A percentile compares a stretch with the other conserved stretches of the same genome.
Conservation (phyloP, 1,140 invertebrate genomes). For the Cephus cinctus region DNA sequence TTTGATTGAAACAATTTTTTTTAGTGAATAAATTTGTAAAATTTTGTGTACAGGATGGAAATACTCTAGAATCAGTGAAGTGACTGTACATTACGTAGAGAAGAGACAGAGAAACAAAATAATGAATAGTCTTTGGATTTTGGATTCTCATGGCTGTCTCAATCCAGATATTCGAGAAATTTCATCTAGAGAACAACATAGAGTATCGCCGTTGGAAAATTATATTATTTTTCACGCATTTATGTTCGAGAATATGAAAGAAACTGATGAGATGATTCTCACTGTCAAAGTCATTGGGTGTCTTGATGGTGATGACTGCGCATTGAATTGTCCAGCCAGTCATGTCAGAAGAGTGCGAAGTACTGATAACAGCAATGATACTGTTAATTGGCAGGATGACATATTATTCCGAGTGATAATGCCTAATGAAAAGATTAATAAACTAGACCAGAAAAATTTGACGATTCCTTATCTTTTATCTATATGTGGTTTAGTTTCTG, state of each 20-base stretch:
- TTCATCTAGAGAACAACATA: conserved; percentile 58
- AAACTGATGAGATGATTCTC: conserved; percentile 63
- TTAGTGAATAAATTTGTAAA: conserved; percentile 2
- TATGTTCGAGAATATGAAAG: conserved; percentile 68
- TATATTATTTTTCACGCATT: conserved; percentile 64
- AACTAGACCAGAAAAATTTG: not conserved
- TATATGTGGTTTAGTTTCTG: conserved; percentile 9
- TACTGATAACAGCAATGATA: conserved; percentile 20
- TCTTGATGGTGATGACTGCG: conserved; percentile 61
- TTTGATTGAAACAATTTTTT: conserved; percentile 4
- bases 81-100: conserved; percentile 54
- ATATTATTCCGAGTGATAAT: conserved; percentile 28
- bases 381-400: conserved; percentile 36
- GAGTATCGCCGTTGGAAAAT: conserved; percentile 48
- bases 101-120: conserved; percentile 35
- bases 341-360: conserved; percentile 31
- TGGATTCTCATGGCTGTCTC: conserved; percentile 61
- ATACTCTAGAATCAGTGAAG: conserved; percentile 61
- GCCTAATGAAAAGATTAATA: conserved; percentile 7
- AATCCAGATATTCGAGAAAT: conserved; percentile 59
- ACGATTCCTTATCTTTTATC: conserved; percentile 17
- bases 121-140: conserved; percentile 50
- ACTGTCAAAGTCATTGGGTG: conserved; percentile 64
- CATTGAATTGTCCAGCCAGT: conserved; percentile 35
- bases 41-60: conserved; percentile 58